These are phyloP conservation scores for Eptesicus fuscus DNA, from an alignment of 2,113 vertebrate genomes.

Conservation along the genomic window DNA sequence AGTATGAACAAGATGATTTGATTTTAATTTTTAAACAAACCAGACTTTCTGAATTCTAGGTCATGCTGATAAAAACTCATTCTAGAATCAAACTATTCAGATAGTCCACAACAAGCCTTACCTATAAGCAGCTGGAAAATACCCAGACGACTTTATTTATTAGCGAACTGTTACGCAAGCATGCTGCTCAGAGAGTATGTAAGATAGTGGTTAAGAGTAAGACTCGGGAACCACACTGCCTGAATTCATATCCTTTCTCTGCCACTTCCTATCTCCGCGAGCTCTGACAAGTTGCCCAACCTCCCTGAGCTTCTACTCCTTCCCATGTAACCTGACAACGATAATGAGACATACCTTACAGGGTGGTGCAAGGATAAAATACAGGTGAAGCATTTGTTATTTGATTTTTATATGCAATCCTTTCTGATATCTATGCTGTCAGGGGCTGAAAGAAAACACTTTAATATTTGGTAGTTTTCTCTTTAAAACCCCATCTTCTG, in stretches of 20 bases:
- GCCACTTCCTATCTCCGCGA: background rate
- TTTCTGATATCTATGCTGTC: background rate
- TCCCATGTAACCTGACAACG: background rate
- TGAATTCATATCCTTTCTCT: background rate
- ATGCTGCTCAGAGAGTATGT: background rate
- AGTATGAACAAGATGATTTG: slow-evolving; percentile 11
- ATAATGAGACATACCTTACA: background rate
- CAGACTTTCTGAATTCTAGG: background rate
- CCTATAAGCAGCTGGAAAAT: slow-evolving; percentile 11
- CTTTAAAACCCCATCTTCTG: background rate
- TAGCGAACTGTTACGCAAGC: background rate
- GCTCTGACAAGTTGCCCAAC: background rate
- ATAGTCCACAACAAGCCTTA: background rate
- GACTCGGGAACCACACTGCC: background rate
- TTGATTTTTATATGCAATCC: background rate
- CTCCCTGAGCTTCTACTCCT: background rate
- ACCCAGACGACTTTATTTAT: background rate
- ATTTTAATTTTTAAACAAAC: slow-evolving; percentile 44
- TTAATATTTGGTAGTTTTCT: background rate
- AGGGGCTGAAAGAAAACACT: background rate
- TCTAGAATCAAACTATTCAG: background rate
- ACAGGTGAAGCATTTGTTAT: background rate
- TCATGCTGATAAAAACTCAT: slow-evolving; percentile 1
- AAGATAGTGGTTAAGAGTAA: background rate
- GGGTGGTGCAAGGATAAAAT: background rate